Base-by-base conservation (phyloP, 2,888 invertebrate species). In the Xanthorhoe spadicearia region DNA sequence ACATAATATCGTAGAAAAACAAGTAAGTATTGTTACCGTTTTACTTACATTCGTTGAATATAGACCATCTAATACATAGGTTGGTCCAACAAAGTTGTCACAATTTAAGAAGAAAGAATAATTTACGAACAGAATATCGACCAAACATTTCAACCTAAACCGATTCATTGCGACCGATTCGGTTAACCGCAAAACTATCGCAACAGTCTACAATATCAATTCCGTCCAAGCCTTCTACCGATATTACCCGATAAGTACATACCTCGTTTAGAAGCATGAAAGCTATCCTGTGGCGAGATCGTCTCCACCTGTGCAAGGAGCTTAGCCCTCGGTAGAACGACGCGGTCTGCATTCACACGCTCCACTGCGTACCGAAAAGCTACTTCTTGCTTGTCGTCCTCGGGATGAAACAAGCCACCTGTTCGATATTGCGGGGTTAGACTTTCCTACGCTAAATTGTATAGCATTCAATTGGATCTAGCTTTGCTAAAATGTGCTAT, bases 221-320 rank as follows among this genome's bases (percentile, higher is more conserved):
- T 51, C 43, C 9, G n/a, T n/a, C 7, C 38, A 59, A 55, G 8
- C 28, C 17, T 49, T 23, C 49, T 53, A 51, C 18, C n/a, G 52
- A 63, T 63, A 46, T 52, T 49, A 43, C 23, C 32, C 38, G 38
- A 64, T 35, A 63, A 57, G 58, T 43, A 35, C 89, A 90, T 88
- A 98, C 98, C 98, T 95, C 97, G 95, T 93, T 98, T 98, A 17
- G 98, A 97, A 58, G 98, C 98, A 85, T 97, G 97, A 84, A 98
- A 98, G 87, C 98, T 98, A 88, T 98, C 98, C 82, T 97, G 97
- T 0, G 97, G 96, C 56, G 97, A 96, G 83, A 98, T 96, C 78
- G 96, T 96, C 89, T 98, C 98, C 68, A 98, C 97, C 94, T 98
- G 97, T 35, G 97, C 97, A 68, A 96, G 95, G 61, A 99, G 94